phyloP scores from a whole-genome alignment of 2,113 vertebrate genomes.

The Capra hircus region DNA sequence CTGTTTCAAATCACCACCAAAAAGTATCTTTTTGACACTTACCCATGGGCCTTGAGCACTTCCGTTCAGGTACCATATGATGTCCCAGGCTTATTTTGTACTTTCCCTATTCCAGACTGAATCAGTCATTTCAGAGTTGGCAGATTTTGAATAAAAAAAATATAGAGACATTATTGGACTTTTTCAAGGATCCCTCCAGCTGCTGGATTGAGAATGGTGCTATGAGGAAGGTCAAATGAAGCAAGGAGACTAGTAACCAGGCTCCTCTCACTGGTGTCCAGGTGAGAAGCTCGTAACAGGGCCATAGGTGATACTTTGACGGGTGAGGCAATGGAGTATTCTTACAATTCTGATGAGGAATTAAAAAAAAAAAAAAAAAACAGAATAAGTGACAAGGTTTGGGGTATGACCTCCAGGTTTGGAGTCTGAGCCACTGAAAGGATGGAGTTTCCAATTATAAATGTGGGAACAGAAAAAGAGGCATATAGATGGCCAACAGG shows the following conservation, averaged over 20 bases:
- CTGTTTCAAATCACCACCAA: background rate
- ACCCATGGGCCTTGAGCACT: background rate
- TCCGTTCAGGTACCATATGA: background rate
- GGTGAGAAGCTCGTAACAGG: background rate
- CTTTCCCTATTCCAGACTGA: background rate
- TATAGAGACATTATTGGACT: background rate
- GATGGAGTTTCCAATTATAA: background rate
- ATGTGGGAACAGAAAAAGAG: background rate
- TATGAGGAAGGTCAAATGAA: rapidly evolving
- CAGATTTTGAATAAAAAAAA: background rate
- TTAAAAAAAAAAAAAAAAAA: background rate
- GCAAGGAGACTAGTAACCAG: background rate
- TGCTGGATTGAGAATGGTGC: background rate
- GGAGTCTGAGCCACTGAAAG: background rate
- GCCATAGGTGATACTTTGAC: background rate
- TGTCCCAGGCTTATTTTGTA: background rate
- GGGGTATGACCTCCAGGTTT: background rate
- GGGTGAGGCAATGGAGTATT: too few species aligned
- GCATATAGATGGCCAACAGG: background rate
- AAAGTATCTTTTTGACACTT: background rate
- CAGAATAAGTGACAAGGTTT: background rate
- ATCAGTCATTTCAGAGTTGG: background rate
- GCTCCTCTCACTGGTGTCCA: background rate
- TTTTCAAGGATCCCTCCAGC: background rate
- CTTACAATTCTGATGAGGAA: background rate